Percentiles rank a stretch among this genome's conserved stretches.
phyloP scores from a whole-genome alignment of 1,140 invertebrate genomes.

The Oppia nitens region DNA sequence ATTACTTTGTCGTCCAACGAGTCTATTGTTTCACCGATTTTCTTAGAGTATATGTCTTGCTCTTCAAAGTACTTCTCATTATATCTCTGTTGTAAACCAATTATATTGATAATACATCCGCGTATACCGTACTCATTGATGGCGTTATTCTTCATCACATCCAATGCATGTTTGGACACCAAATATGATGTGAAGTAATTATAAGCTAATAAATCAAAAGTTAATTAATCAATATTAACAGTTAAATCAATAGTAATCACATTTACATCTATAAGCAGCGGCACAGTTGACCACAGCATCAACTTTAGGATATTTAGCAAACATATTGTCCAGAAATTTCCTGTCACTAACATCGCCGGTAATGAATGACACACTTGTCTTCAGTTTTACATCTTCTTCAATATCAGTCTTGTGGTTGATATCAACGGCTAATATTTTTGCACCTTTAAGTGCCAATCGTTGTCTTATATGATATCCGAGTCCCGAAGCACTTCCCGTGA shows the following conservation, averaged over 20 bases:
- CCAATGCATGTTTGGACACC: constrained; percentile 1
- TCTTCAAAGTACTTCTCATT: constrained; percentile 7
- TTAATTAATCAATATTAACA: not conserved
- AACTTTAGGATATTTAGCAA: constrained; percentile 1
- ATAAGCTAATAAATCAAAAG: no score
- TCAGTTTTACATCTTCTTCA: not conserved
- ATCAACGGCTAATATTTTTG: not conserved
- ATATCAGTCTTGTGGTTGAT: not conserved
- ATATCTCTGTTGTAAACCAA: not conserved
- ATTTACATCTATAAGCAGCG: not conserved
- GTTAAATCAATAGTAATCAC: not conserved
- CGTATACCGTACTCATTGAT: constrained; percentile 7
- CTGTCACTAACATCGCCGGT: not conserved
- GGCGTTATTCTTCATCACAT: constrained; percentile 3
- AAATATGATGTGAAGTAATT: constrained; percentile 10
- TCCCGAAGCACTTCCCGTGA: constrained; percentile 5
- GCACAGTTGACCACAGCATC: constrained; percentile 8
- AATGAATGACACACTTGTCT: not conserved
- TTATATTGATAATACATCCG: constrained; percentile 11
- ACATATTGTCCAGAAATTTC: not conserved
- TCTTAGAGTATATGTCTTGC: constrained; percentile 5
- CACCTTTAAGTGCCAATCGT: not conserved
- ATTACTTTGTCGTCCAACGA: constrained; percentile 6
- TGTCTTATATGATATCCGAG: not conserved
- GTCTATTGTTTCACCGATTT: not conserved